A percentile compares a stretch with the other conserved stretches of the same genome.
phyloP scores from a whole-genome alignment of 2,888 invertebrate species.

The Calameuta filiformis region DNA sequence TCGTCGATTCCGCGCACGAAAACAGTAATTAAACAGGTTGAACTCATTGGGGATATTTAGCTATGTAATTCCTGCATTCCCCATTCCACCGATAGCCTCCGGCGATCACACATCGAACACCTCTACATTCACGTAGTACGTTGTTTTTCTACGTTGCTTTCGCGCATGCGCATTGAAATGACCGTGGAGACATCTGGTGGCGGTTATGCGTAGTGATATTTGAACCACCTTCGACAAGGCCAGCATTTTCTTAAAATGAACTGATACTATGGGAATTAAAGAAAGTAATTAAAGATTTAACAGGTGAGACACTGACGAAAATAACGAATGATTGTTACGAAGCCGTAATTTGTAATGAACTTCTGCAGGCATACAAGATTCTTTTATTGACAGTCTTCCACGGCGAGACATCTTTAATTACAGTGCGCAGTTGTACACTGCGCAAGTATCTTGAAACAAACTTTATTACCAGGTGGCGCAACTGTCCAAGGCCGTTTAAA shows the following conservation, averaged over 20 bases:
- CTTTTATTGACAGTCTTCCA: background rate
- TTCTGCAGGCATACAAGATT: background rate
- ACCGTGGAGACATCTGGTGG: background rate
- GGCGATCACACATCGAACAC: background rate
- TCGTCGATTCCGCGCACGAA: background rate
- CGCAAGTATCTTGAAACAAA: background rate
- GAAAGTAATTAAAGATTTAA: background rate
- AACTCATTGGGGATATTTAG: slow-evolving; percentile 3
- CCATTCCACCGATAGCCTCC: background rate
- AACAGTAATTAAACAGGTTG: background rate
- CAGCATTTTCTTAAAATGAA: background rate
- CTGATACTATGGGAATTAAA: background rate
- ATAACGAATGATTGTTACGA: background rate
- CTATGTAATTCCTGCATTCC: slow-evolving; percentile 10
- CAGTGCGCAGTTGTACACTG: slow-evolving; percentile 3
- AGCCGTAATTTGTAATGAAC: background rate
- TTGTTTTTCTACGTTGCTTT: background rate
- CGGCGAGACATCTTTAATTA: background rate
- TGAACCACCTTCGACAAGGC: background rate
- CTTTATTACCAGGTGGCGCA: slow-evolving; percentile 19
- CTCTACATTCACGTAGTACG: background rate
- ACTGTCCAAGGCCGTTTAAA: slow-evolving; percentile 22
- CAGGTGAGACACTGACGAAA: background rate
- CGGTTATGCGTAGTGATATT: background rate
- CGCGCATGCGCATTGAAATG: background rate